Conservation (phyloP, 2,797 vertebrate genomes). For the Zenarchopterus dispar region DNA sequence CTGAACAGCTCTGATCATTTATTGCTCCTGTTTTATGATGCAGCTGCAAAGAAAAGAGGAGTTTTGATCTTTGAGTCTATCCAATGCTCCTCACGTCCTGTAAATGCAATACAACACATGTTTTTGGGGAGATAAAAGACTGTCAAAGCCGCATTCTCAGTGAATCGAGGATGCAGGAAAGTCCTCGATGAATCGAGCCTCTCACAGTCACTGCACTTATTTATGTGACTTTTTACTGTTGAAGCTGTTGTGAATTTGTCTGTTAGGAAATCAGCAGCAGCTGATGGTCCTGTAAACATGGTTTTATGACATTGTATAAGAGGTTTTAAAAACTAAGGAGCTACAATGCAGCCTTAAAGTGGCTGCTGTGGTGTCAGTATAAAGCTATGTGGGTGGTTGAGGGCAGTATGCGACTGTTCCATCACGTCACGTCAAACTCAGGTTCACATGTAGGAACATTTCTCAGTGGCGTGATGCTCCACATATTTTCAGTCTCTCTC, state of each 20-base stretch:
- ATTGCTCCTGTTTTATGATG: slow-evolving; percentile 9
- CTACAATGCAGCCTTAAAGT: slow-evolving; percentile 33
- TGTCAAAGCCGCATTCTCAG: neutral
- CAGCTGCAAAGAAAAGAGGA: slow-evolving; percentile 6
- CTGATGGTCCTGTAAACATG: slow-evolving; percentile 28
- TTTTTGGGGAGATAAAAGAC: slow-evolving; percentile 3
- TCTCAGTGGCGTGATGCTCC: no score
- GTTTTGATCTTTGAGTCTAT: slow-evolving; percentile 34
- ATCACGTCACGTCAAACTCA: no score
- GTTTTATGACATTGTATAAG: slow-evolving; percentile 34
- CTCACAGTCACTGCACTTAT: slow-evolving; percentile 25
- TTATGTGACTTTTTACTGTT: slow-evolving; percentile 17
- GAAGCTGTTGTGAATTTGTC: slow-evolving; percentile 29
- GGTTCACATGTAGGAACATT: no score
- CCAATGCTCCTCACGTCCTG: slow-evolving; percentile 1
- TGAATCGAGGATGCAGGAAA: no score
- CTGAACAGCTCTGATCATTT: neutral
- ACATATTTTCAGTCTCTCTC: no score
- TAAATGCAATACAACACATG: slow-evolving; percentile 5
- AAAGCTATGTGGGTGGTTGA: no score
- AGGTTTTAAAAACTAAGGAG: slow-evolving; percentile 31
- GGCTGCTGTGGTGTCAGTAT: no score
- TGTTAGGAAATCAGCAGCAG: slow-evolving; percentile 32
- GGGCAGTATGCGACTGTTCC: no score
- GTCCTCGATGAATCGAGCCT: slow-evolving; percentile 25